A percentile compares a stretch with the other conserved stretches of the same genome.
Conservation (phyloP, 2,113 vertebrate species). For the Dascyllus trimaculatus region DNA sequence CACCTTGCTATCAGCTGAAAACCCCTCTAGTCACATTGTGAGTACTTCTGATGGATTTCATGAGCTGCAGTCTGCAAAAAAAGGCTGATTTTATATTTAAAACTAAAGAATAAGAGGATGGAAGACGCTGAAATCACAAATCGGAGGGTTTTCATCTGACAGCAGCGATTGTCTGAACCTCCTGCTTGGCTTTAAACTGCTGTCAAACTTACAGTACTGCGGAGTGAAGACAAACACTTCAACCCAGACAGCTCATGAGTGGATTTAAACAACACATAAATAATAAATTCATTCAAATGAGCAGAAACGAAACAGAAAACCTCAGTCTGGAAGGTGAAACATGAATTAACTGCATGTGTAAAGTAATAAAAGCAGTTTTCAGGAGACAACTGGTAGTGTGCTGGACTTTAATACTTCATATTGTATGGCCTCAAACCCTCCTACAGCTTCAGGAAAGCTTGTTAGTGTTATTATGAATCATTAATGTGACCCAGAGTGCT, state of each 20-base stretch:
- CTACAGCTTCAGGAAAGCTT: no score
- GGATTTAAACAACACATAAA: neutral
- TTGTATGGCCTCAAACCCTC: no score
- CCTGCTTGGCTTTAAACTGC: conserved; percentile 7
- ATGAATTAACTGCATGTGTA: neutral
- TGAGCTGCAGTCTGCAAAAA: neutral
- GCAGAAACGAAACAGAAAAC: no score
- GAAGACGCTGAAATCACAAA: conserved; percentile 43
- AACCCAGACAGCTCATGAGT: neutral
- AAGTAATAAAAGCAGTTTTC: neutral
- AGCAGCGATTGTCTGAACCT: conserved; percentile 41
- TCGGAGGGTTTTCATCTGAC: conserved; percentile 38
- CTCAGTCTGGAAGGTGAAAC: no score
- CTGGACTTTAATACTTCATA: neutral
- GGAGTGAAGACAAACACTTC: conserved; percentile 29
- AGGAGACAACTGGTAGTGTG: conserved; percentile 42
- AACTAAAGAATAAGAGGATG: neutral
- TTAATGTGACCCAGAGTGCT: neutral
- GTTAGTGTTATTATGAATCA: no score
- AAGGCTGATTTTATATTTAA: conserved; percentile 12
- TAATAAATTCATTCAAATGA: neutral
- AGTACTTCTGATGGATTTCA: conserved; percentile 20
- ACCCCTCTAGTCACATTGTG: neutral
- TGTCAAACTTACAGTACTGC: conserved; percentile 1
- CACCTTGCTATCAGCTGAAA: conserved; percentile 10